Evolutionary conservation across 1,140 invertebrate genomes (phyloP), one percentile per base, ranked within the genome.

Genomic region (Latrodectus geometricus): DNA sequence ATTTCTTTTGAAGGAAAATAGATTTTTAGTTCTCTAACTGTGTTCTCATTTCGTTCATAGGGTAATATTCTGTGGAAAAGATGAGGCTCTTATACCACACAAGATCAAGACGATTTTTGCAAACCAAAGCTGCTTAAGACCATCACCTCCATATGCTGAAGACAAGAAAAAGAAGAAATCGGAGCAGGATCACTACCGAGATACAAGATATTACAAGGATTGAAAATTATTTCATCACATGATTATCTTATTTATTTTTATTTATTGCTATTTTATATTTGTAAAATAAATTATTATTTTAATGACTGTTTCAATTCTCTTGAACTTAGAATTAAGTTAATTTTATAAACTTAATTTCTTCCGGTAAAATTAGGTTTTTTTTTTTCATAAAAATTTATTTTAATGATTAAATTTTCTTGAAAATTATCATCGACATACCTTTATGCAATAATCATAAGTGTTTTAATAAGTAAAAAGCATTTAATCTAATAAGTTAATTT

Each of bases 61-160:
- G 8, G 49, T 75, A 61, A 75, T 87, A 9, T 87, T 87, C 35
- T 87, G 85, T 54, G 85, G 85, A 4, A 79, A 61, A 20, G 85
- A 87, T 15, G 85, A 87, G 49, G 15, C 85, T 15, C 56, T 87
- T 7, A 80, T 87, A 17, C 85, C 85, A 15, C 85, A 87, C 61
- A 87, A 79, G 12, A 87, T 87, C 14, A 87, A 80, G 52, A 87
- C 76, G 1, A 87, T 87, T 17, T 87, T 87, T 52, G 69, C 85
- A 20, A 76, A 87, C 35, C 85, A 87, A 52, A 87, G 76, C 48
- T 87, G 85, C 17, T 21, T 52, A 9, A 35, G 65, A 8, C 72
- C 17, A 0, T 54, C 54, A 7, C 17, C 56, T n/a, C 11, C 35
- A 12, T 50, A 15, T 15, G 35, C n/a, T 48, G 82, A 76, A 5